Evolutionary conservation across 2,888 invertebrate species (phyloP), one percentile per base, ranked within the genome.

Genomic region (Pachydiplax longipennis): DNA sequence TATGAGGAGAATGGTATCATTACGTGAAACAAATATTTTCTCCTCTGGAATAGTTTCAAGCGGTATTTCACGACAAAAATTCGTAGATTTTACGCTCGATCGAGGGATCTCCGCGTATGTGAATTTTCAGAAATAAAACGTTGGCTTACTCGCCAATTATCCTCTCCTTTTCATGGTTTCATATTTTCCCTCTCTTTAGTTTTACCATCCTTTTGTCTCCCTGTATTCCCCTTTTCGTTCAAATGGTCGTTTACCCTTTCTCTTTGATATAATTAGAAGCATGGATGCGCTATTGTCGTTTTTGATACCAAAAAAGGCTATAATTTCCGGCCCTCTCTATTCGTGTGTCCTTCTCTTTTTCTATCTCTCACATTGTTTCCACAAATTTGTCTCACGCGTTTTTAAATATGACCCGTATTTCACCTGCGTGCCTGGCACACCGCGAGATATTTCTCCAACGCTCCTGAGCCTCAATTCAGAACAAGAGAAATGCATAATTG

Each of bases 281-380:
- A 31, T 31, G 12, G 1, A 18, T 73, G 25, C 12, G 8, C 73
- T 73, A 22, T 25, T 65, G 25, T 25, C 22, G 5, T 65, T 31
- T 25, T 25, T 31, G n/a, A n/a, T 44, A 0, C 53, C 18, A 53
- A 18, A 18, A 53, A 53, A 18, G 53, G 53, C 44, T 44, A 44
- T 44, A 3, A 44, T 53, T 0, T 73, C 73, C 1, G 31, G 2
- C n/a, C 53, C 53, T 35, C 15, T 48, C 22, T 90, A 81, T 80
- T 37, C 31, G 37, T 73, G 80, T 65, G 80, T 80, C 91, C 40
- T 61, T 48, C 73, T 90, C 58, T 40, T 65, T 48, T 18, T 48
- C n/a, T 44, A 53, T 93, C 93, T 92, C 92, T 92, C 92, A 92
- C 92, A 93, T 92, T 92, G 91, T 73, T 25, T 31, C 65, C 22